A percentile compares a stretch with the other conserved stretches of the same genome.
These are phyloP conservation scores for Pasiphila rectangulata DNA, from an alignment of 2,888 invertebrate genomes.

Conservation along the genomic window DNA sequence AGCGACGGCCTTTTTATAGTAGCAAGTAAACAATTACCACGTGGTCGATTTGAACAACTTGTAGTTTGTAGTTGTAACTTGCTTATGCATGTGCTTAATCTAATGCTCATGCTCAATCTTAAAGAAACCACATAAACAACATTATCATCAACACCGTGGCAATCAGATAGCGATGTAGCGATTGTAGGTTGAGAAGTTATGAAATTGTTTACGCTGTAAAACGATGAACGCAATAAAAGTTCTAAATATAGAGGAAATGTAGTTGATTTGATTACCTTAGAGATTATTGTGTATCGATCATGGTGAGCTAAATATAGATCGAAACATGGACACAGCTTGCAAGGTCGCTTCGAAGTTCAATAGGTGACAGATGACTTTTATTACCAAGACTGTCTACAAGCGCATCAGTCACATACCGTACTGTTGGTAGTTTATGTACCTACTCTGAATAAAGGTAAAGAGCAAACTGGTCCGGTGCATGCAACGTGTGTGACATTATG, in stretches of 20 bases:
- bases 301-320: slow-evolving; percentile 40
- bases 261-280: slow-evolving; percentile 30
- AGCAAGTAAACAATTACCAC: too few relatives aligned
- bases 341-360: slow-evolving; percentile 40
- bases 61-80: too few relatives aligned
- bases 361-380: slow-evolving; percentile 31
- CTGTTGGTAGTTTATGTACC: not conserved
- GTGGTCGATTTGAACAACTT: too few relatives aligned
- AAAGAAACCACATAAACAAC: not conserved
- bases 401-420: not conserved
- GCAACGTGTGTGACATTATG: too few relatives aligned
- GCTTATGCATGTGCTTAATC: too few relatives aligned
- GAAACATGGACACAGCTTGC: slow-evolving; percentile 37
- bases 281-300: slow-evolving; percentile 35
- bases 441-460: not conserved
- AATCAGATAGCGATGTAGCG: slow-evolving; percentile 5
- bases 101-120: too few relatives aligned
- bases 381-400: not conserved
- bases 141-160: not conserved
- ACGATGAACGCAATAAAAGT: slow-evolving; percentile 37
- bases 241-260: slow-evolving; percentile 43
- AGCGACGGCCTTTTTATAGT: too few relatives aligned
- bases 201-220: slow-evolving; percentile 40
- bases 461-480: too few relatives aligned
- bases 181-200: slow-evolving; percentile 19